phyloP scores from a whole-genome alignment of 2,113 vertebrate species.

The Tetrao urogallus region DNA sequence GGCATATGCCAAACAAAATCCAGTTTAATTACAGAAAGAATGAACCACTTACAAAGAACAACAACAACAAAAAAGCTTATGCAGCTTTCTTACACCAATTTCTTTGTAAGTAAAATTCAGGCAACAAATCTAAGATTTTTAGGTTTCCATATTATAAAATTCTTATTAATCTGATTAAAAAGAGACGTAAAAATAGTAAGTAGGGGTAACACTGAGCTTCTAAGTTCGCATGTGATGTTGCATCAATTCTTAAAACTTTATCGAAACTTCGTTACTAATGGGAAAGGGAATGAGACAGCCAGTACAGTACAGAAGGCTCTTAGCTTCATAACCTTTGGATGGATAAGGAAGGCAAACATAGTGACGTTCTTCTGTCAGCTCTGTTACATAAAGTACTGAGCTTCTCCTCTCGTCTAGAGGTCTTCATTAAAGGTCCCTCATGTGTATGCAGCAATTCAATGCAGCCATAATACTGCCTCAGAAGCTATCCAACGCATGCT shows the following conservation, averaged over 20 bases:
- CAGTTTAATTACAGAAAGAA: not conserved
- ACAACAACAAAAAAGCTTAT: not conserved
- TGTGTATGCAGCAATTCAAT: not conserved
- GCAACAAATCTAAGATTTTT: not conserved
- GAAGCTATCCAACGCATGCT: not conserved
- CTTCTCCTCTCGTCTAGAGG: not conserved
- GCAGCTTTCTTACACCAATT: not conserved
- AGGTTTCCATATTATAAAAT: not conserved
- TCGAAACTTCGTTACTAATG: not conserved
- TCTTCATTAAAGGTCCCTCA: not conserved
- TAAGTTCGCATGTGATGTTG: not conserved
- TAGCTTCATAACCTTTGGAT: not conserved
- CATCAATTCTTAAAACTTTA: not conserved
- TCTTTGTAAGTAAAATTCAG: not conserved
- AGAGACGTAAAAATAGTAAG: not conserved
- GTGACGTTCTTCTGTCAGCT: not conserved
- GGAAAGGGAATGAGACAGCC: not conserved
- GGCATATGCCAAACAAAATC: not conserved
- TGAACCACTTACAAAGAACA: not conserved
- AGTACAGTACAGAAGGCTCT: not conserved
- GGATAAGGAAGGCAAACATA: not conserved
- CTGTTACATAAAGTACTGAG: not conserved
- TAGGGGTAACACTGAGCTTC: not conserved
- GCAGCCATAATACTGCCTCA: not conserved
- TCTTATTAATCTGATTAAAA: not conserved